phyloP scores from a whole-genome alignment of 2,113 vertebrate species.

The Oenanthe melanoleuca region DNA sequence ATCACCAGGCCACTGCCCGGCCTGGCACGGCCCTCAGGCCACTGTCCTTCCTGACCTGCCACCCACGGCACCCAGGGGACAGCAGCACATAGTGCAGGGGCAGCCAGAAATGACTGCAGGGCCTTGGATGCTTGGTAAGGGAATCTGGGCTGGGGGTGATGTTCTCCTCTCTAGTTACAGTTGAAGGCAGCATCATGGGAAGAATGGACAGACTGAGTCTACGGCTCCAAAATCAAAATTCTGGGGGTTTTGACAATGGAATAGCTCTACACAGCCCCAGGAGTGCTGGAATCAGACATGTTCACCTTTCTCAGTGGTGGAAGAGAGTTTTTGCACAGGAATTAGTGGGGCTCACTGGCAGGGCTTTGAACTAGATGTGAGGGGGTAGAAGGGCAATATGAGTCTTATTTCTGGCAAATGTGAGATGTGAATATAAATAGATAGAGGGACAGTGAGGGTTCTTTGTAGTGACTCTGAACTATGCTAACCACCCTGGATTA shows the following conservation, averaged over 20 bases:
- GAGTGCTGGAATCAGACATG: neutral
- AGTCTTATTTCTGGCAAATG: neutral
- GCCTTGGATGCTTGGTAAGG: neutral
- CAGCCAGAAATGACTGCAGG: neutral
- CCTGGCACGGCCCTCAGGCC: neutral
- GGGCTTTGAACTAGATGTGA: neutral
- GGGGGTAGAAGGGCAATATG: neutral
- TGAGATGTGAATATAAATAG: neutral
- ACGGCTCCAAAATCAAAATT: neutral
- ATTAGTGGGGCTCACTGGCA: neutral
- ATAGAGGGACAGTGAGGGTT: neutral
- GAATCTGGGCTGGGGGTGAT: accelerated
- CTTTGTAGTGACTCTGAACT: neutral
- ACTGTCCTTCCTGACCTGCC: accelerated
- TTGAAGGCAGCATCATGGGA: neutral
- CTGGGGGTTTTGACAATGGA: neutral
- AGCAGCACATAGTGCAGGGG: neutral
- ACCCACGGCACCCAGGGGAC: accelerated
- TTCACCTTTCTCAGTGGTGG: accelerated
- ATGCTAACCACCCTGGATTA: neutral
- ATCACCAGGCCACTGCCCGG: too few relatives aligned
- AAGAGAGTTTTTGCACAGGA: neutral
- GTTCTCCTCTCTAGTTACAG: neutral
- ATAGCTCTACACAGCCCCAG: neutral
- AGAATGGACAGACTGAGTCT: neutral